Percentiles rank a stretch among this genome's conserved stretches.
These are phyloP conservation scores for Anagrus nilaparvatae DNA, from an alignment of 1,140 invertebrate species.

Conservation along the genomic window DNA sequence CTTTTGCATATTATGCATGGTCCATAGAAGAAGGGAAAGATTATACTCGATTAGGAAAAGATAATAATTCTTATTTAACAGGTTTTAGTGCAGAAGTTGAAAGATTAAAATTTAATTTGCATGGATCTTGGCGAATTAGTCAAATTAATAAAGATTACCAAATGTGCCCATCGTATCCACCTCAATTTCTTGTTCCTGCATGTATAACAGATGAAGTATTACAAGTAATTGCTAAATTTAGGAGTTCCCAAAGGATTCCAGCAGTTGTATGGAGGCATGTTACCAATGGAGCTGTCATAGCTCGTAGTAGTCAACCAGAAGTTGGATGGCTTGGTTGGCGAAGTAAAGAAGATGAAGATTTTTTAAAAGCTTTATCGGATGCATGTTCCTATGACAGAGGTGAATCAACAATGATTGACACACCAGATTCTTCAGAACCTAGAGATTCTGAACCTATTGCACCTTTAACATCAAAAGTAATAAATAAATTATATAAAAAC, in stretches of 20 bases:
- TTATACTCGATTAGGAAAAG: conserved; percentile 38
- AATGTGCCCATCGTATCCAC: conserved; percentile 84
- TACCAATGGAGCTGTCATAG: conserved; percentile 84
- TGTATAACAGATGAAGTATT: conserved; percentile 76
- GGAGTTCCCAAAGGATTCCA: conserved; percentile 78
- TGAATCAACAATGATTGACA: conserved; percentile 35
- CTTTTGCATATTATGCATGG: conserved; percentile 81
- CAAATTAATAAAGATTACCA: conserved; percentile 75
- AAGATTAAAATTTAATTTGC: conserved; percentile 71
- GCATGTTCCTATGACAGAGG: conserved; percentile 68
- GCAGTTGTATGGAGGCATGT: conserved; percentile 89
- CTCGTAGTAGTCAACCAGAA: conserved; percentile 86
- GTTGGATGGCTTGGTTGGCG: conserved; percentile 91
- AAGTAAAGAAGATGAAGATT: conserved; percentile 75
- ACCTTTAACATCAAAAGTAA: conserved; percentile 23
- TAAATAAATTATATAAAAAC: neutral
- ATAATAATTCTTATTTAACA: conserved; percentile 33
- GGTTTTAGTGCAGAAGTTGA: conserved; percentile 49
- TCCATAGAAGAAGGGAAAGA: conserved; percentile 54
- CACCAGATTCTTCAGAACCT: conserved; percentile 28
- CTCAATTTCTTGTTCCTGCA: conserved; percentile 76
- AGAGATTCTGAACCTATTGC: conserved; percentile 25
- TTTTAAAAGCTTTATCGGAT: conserved; percentile 72
- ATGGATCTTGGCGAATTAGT: conserved; percentile 77
- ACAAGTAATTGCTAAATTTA: conserved; percentile 73